Evolutionary conservation across 2,113 vertebrate species (phyloP).

Genomic region (Serinus canaria): DNA sequence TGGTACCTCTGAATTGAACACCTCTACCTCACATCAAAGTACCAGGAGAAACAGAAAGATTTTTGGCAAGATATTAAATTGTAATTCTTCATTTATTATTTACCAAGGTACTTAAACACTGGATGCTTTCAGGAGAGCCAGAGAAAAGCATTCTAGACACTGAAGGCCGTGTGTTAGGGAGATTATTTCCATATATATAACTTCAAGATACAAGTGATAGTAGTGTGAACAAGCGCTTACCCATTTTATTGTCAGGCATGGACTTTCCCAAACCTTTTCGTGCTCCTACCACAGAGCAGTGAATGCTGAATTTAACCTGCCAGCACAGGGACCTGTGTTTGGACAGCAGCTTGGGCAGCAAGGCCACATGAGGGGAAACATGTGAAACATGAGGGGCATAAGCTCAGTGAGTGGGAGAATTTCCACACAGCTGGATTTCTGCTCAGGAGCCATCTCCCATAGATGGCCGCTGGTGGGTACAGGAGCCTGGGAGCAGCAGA

Average conservation of each 20-base stretch:
- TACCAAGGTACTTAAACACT: neutral
- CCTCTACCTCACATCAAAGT: neutral
- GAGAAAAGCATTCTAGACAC: neutral
- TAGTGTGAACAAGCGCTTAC: neutral
- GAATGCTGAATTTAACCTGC: neutral
- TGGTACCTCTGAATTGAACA: neutral
- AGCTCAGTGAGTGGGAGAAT: neutral
- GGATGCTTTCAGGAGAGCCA: neutral
- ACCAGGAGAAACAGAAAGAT: neutral
- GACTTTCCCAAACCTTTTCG: neutral
- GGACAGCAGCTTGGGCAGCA: neutral
- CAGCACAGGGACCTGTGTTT: neutral
- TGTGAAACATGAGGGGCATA: neutral
- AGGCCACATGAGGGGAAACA: too few species aligned
- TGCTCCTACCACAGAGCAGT: neutral
- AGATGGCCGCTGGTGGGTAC: neutral
- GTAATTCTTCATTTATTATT: conserved; percentile 14
- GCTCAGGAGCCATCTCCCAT: neutral
- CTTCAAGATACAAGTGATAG: neutral
- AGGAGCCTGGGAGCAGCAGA: neutral
- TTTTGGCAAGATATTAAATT: neutral
- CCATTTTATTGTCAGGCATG: neutral
- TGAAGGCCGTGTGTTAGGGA: neutral
- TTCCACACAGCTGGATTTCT: neutral
- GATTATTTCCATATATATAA: neutral